Conservation (phyloP, 2,888 invertebrate genomes). For the Eupsilia transversa region DNA sequence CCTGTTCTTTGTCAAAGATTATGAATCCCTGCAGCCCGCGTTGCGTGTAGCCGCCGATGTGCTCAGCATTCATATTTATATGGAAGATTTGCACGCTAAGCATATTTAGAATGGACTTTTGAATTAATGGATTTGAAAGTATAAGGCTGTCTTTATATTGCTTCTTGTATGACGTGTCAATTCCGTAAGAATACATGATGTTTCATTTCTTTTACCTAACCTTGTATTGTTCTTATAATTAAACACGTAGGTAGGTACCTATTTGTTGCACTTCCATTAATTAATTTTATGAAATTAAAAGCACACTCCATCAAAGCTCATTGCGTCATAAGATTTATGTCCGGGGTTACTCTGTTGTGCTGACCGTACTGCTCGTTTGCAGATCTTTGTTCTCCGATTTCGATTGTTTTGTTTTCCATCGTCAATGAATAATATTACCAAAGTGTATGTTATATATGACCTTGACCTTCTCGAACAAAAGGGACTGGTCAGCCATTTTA, state of each 20-base stretch:
- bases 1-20: conserved; percentile 84
- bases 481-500: conserved; percentile 72
- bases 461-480: conserved; percentile 81
- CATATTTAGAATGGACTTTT: conserved; percentile 58
- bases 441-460: conserved; percentile 65
- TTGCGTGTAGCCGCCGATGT: conserved; percentile 69
- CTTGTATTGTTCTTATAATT: conserved; percentile 50
- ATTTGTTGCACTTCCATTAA: conserved; percentile 46
- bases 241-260: conserved; percentile 8
- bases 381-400: conserved; percentile 69
- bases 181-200: conserved; percentile 26
- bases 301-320: conserved; percentile 32
- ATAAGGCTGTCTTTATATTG: conserved; percentile 55
- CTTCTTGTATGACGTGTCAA: conserved; percentile 26
- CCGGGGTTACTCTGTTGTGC: conserved; percentile 44
- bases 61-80: conserved; percentile 76
- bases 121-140: conserved; percentile 61
- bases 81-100: conserved; percentile 62
- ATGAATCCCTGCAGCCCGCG: conserved; percentile 75
- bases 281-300: conserved; percentile 54
- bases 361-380: conserved; percentile 58
- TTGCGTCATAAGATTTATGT: conserved; percentile 65
- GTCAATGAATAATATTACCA: conserved; percentile 69
- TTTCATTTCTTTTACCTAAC: conserved; percentile 14
- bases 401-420: conserved; percentile 71